phyloP scores from a whole-genome alignment of 2,113 vertebrate genomes.

The Salvelinus namaycush region DNA sequence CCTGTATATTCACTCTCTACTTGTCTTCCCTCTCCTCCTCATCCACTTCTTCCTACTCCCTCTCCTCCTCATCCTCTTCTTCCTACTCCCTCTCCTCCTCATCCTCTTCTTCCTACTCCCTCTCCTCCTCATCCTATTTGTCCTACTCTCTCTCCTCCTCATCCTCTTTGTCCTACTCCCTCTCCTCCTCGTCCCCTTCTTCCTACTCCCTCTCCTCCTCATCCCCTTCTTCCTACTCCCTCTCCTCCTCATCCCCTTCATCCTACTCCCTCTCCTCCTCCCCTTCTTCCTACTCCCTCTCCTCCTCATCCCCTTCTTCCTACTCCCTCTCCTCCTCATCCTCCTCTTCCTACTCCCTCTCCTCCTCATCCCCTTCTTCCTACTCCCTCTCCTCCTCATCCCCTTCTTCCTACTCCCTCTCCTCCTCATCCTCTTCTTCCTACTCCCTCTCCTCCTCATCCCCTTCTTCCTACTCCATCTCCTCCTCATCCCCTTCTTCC shows the following conservation, averaged over 20 bases:
- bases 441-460: conserved; percentile 14
- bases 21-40: not conserved
- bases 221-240: no score
- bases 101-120: not conserved
- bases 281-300: not conserved
- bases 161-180: not conserved
- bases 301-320: not conserved
- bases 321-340: not conserved
- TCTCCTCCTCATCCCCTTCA: no score
- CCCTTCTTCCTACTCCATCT: not conserved
- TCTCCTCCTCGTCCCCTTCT: not conserved
- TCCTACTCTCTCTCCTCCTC: not conserved
- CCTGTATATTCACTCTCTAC: conserved; percentile 6
- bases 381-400: conserved; percentile 2
- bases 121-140: not conserved
- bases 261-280: no score
- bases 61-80: not conserved
- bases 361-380: not conserved
- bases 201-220: not conserved
- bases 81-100: not conserved
- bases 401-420: not conserved
- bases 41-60: not conserved
- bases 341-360: not conserved
- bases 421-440: not conserved
- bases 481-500: no score